Percentiles rank a stretch among this genome's conserved stretches.
These are phyloP conservation scores for Hylaea fasciaria DNA, from an alignment of 2,888 invertebrate genomes.

Conservation along the genomic window DNA sequence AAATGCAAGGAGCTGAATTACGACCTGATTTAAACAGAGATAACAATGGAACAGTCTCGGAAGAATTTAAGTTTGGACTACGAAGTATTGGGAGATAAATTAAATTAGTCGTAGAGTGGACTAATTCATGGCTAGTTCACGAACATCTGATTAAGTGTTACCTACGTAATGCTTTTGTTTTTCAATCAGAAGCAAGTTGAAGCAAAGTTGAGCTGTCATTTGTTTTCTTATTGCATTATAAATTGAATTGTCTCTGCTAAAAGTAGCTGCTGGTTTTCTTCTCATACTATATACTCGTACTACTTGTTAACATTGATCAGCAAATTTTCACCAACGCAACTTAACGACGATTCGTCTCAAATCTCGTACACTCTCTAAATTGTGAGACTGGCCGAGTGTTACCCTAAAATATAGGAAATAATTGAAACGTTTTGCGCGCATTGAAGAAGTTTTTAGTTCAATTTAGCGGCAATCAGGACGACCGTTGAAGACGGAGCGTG, in stretches of 20 bases:
- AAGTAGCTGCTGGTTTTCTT: too few species aligned
- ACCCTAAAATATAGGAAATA: slow-evolving; percentile 69
- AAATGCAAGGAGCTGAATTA: slow-evolving; percentile 73
- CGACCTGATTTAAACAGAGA: slow-evolving; percentile 55
- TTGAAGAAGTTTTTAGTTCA: slow-evolving; percentile 85
- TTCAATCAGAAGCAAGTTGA: too few species aligned
- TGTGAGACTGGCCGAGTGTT: slow-evolving; percentile 42
- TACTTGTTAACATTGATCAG: too few species aligned
- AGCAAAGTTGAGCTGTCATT: too few species aligned
- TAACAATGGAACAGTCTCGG: slow-evolving; percentile 13
- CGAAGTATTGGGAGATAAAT: background rate
- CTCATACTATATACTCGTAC: too few species aligned
- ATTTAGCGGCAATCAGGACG: slow-evolving; percentile 85
- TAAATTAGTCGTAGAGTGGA: too few species aligned
- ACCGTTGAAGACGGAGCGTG: slow-evolving; percentile 83
- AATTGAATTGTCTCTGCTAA: too few species aligned
- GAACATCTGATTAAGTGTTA: too few species aligned
- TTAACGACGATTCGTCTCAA: background rate
- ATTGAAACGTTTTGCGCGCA: slow-evolving; percentile 81
- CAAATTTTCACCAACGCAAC: background rate
- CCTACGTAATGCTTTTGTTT: too few species aligned
- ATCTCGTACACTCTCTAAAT: slow-evolving; percentile 13
- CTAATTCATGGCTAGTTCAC: too few species aligned
- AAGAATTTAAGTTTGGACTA: slow-evolving; percentile 4
- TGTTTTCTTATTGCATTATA: too few species aligned